Base-by-base conservation (phyloP, 2,797 vertebrate genomes). In the Rhynchotus rufescens region DNA sequence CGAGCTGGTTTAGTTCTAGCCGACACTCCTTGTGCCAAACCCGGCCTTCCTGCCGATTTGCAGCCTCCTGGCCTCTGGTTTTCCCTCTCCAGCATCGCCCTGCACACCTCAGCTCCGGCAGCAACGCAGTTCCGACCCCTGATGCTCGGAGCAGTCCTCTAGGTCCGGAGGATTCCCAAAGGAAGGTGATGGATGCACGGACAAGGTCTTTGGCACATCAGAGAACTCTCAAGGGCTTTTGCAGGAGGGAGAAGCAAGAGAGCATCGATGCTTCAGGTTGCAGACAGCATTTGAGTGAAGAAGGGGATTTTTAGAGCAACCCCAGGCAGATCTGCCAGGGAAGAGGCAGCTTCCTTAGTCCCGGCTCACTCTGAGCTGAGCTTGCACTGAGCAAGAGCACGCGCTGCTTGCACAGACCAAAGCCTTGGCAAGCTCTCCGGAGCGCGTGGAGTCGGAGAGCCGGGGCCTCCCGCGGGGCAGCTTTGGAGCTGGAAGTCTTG, bases 401-500 rank as follows among this genome's bases (percentile, higher is more conserved):
- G 49, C 32, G 65, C 65, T 80, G 76, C 62, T 61, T 32, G 5
- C 73, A 13, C n/a, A 71, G 57, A 71, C 49, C 60, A 80, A 81
- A 78, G 44, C 80, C 74, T 54, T 0, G 0, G 68, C 44, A 66
- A 73, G 59, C 62, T 44, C 47, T 10, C 61, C 5, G 20, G 62
- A 62, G 32, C 26, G 3, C 12, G 9, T 6, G 19, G 30, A 30
- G 23, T 1, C 2, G 0, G 49, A 57, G 79, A 54, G 84, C 86
- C 71, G 71, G 78, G 40, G 78, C 47, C 54, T 83, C 84, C 0
- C 15, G 0, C 3, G 0, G 79, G 86, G 69, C 1, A 40, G 82
- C 83, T 91, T 64, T 85, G 94, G 77, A 78, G 82, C 32, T 74
- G 79, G 69, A 87, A 90, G 19, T 23, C 28, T 67, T 65, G 85